Conservation (phyloP, 1,140 invertebrate genomes). For the Cydia fagiglandana region DNA sequence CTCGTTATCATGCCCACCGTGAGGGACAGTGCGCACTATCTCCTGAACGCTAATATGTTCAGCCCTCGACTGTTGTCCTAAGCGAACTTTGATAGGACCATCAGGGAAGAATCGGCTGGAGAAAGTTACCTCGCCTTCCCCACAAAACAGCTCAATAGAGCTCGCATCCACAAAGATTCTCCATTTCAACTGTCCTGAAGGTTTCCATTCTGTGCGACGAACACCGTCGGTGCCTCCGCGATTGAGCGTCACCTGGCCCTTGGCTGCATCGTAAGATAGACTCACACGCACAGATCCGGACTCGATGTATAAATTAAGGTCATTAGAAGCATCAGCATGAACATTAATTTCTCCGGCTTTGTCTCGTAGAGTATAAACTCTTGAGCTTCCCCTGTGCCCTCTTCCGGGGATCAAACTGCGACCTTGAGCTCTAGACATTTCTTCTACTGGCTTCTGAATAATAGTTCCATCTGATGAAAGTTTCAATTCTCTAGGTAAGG, state of each 20-base stretch:
- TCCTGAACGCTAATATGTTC: slow-evolving; percentile 44
- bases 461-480: slow-evolving; percentile 46
- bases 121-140: slow-evolving; percentile 65
- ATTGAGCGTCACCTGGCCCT: slow-evolving; percentile 46
- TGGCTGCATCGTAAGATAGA: slow-evolving; percentile 47
- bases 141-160: slow-evolving; percentile 71
- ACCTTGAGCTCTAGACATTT: slow-evolving; percentile 41
- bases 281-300: slow-evolving; percentile 37
- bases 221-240: slow-evolving; percentile 57
- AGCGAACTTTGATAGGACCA: slow-evolving; percentile 44
- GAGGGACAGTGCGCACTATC: slow-evolving; percentile 46
- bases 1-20: not conserved
- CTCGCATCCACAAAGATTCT: slow-evolving; percentile 64
- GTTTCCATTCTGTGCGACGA: slow-evolving; percentile 55
- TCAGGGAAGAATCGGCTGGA: slow-evolving; percentile 63
- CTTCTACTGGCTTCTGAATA: slow-evolving; percentile 56
- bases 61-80: slow-evolving; percentile 41
- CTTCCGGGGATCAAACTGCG: slow-evolving; percentile 39
- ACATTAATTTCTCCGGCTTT: slow-evolving; percentile 43
- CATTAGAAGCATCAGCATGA: slow-evolving; percentile 34
- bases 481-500: slow-evolving; percentile 55
- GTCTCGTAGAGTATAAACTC: slow-evolving; percentile 11
- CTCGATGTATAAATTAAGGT: slow-evolving; percentile 51
- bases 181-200: slow-evolving; percentile 45
- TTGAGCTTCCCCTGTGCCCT: slow-evolving; percentile 32